Evolutionary conservation across 2,888 invertebrate genomes (phyloP), one percentile per base, ranked within the genome.

Genomic region (Acronicta leporina): DNA sequence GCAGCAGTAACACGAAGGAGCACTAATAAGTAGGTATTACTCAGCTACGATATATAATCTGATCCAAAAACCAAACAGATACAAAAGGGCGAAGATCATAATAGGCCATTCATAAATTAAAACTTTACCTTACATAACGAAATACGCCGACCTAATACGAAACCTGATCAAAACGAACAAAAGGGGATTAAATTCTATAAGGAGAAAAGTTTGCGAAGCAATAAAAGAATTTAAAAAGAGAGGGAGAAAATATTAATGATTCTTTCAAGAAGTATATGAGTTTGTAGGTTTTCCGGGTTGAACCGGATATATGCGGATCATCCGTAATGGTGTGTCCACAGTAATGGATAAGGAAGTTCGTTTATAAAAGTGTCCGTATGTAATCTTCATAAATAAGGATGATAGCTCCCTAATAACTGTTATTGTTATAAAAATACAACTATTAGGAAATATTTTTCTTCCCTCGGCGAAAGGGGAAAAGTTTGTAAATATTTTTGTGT

Each of bases 211-310:
- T 80, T 46, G 16, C 47, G 57, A 75, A 77, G 71, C 73, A 82
- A 83, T 83, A 78, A 81, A 80, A 57, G 73, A 78, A 75, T 80
- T 80, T 61, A 68, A 68, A 74, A 43, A 50, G 61, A 67, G 59
- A 69, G n/a, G n/a, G 75, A 69, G 75, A 55, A 66, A 64, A 65
- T 77, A 79, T 77, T 80, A 82, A 79, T 76, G 79, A 75, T 75
- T 68, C 56, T 64, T 20, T 20, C 20, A 20, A 80, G 71, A 65
- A 62, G 73, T 75, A 77, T 78, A 72, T 69, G 67, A 75, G 74
- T 74, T 79, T 64, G 69, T 73, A 73, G 62, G 60, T 70, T 73
- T 76, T 70, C 70, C 57, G 75, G 68, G 63, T 68, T 69, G 60
- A 63, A 52, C 55, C 51, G 67, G 63, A 64, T 67, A 68, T 63